These are phyloP conservation scores for Cepaea nemoralis DNA, from an alignment of 1,140 invertebrate species.

Conservation along the genomic window DNA sequence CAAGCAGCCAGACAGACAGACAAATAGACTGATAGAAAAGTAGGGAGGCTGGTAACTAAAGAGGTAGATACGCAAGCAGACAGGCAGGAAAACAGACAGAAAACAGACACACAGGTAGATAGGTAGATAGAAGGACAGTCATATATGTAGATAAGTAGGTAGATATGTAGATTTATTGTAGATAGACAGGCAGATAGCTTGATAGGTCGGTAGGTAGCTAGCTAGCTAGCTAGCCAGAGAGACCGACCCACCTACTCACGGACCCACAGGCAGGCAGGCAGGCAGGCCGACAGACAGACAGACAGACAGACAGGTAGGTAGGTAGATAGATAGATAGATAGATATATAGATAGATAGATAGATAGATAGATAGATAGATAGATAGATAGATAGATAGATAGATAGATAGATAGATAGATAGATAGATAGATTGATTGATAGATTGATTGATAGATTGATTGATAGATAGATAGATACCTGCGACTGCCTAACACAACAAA, in stretches of 20 bases:
- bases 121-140: constrained; percentile 14
- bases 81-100: constrained; percentile 14
- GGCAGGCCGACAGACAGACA: constrained; percentile 17
- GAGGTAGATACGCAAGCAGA: background rate
- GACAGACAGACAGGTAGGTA: constrained; percentile 23
- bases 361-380: constrained; percentile 23
- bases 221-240: background rate
- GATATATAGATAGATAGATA: constrained; percentile 14
- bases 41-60: background rate
- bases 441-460: background rate
- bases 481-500: background rate
- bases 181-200: too few relatives aligned
- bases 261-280: background rate
- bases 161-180: constrained; percentile 10
- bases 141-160: constrained; percentile 16
- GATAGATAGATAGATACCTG: constrained; percentile 14
- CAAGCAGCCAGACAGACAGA: background rate
- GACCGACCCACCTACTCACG: background rate
- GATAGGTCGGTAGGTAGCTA: constrained; percentile 10
- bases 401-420: constrained; percentile 23
- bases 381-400: constrained; percentile 23
- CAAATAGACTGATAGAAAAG: background rate
- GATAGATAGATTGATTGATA: constrained; percentile 17
- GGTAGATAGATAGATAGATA: constrained; percentile 23
- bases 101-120: constrained; percentile 11